Evolutionary conservation across 2,888 invertebrate species (phyloP), one percentile per base, ranked within the genome.

Genomic region (Cheilosia urbana): DNA sequence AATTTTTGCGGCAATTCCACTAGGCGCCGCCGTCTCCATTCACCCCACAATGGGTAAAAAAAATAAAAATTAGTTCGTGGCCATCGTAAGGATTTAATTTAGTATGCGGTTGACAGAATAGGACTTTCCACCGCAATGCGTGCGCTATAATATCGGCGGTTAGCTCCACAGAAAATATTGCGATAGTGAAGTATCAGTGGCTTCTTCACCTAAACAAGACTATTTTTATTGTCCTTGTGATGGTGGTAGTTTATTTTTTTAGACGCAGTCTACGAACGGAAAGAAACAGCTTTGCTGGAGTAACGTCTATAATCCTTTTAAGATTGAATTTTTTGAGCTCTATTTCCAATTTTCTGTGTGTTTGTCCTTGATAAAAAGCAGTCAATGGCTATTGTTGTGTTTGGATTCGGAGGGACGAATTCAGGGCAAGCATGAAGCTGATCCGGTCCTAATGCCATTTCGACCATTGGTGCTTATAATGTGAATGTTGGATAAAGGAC

Each of bases 221-320:
- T 68, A 55, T 55, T 42, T 42, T 24, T 7, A 34, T 7, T n/a
- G n/a, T n/a, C 17, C 42, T 45, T 55, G 68, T 34, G 27, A 27
- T 6, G 42, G 2, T n/a, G 51, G 21, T 30, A 30, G 30, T 30
- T 30, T 30, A 9, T 24, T 51, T 34, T 47, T 21, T 34, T 34
- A 21, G 21, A 37, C 34, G 3, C 34, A 63, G n/a, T 15, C 9
- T n/a, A 13, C 21, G 53, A 9, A 13, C 4, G 63, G 19, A 6
- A 19, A 45, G 27, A 2, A 51, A 65, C 19, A 42, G 42, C 45
- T 34, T 57, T 17, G 5, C 15, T 30, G n/a, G 34, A 79, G 65
- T 72, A 66, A 72, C 65, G 57, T 65, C 40, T 71, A 17, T 79
- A 79, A 79, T 79, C 79, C 79, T 63, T 72, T 79, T 72, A 58